Percentiles rank a stretch among this genome's conserved stretches.
Evolutionary conservation across 2,113 vertebrate species (phyloP).

Genomic region (Smithornis capensis): DNA sequence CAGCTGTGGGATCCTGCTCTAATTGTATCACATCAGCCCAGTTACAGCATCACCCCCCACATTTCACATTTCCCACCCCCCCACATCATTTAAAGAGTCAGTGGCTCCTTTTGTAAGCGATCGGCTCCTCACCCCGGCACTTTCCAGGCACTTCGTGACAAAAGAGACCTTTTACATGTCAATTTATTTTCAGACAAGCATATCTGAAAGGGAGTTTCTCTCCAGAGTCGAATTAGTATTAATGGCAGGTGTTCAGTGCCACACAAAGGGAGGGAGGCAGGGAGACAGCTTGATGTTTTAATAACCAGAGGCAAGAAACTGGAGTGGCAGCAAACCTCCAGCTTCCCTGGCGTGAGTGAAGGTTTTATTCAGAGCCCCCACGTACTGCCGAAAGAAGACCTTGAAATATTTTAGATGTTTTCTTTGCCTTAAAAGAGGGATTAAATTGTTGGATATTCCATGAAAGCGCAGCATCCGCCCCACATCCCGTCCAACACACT

Average conservation of each 20-base stretch:
- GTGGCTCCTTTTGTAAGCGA: conserved; percentile 32
- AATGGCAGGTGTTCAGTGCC: conserved; percentile 48
- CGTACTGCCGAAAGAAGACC: conserved; percentile 10
- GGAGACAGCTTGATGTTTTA: conserved; percentile 65
- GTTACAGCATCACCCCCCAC: not conserved
- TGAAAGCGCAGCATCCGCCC: not conserved
- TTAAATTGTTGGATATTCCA: conserved; percentile 36
- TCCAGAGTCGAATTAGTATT: conserved; percentile 38
- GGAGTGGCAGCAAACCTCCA: conserved; percentile 25
- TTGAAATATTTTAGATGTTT: conserved; percentile 39
- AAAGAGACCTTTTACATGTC: conserved; percentile 64
- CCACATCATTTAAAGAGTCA: not conserved
- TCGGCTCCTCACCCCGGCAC: not conserved
- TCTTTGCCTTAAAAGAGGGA: conserved; percentile 28
- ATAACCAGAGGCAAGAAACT: conserved; percentile 48
- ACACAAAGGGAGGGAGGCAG: conserved; percentile 58
- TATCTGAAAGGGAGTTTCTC: conserved; percentile 61
- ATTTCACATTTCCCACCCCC: not conserved
- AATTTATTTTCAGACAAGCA: conserved; percentile 69
- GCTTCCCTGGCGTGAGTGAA: conserved; percentile 33
- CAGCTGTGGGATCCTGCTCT: not conserved
- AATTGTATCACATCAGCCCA: not conserved
- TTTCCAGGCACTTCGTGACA: not conserved
- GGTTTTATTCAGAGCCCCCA: conserved; percentile 50
- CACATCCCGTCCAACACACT: not conserved